Base-by-base conservation (phyloP, 1,140 invertebrate species). In the Halyomorpha halys region DNA sequence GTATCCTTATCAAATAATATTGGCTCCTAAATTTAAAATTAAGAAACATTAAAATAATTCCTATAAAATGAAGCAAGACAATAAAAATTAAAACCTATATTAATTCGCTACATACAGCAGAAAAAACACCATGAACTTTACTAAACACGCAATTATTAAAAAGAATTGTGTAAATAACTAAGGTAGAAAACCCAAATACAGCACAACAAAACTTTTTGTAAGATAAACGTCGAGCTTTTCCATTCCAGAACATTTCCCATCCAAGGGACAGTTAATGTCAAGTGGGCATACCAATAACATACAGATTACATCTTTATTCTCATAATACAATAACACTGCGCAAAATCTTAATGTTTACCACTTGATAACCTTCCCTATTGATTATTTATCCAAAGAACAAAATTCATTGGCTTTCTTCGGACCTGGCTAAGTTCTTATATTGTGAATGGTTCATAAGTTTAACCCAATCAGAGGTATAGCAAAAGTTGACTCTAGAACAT, bases 181-280 rank as follows among this genome's bases (percentile, higher is more conserved):
- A 53, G 13, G 49, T 30, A 18, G n/a, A 51, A 53, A 63, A 16
- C 6, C 25, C 27, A 21, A 53, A 63, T n/a, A 25, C 9, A 6
- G 1, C 3, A 18, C 27, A 60, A 44, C 2, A 60, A 15, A 16
- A 19, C 21, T 63, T 63, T 27, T 39, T 63, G 23, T 63, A 21
- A n/a, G 44, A n/a, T 30, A 27, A 49, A 39, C 47, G 21, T 13
- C 30, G 25, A 8, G 30, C 16, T 27, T 63, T 63, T 18, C 45
- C 62, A 53, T 63, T 63, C 62, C 45, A 63, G 49, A 53, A 53
- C 62, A 63, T 63, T 53, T 39, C 62, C 47, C 62, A 63, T 56
- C 23, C 23, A 56, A 56, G 9, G 34, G 34, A 39, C 34, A 13
- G 34, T 4, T 13, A 6, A 11, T 39, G 5, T 39, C 11, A 39